Conservation (phyloP, 2,113 vertebrate species). For the Notechis scutatus region DNA sequence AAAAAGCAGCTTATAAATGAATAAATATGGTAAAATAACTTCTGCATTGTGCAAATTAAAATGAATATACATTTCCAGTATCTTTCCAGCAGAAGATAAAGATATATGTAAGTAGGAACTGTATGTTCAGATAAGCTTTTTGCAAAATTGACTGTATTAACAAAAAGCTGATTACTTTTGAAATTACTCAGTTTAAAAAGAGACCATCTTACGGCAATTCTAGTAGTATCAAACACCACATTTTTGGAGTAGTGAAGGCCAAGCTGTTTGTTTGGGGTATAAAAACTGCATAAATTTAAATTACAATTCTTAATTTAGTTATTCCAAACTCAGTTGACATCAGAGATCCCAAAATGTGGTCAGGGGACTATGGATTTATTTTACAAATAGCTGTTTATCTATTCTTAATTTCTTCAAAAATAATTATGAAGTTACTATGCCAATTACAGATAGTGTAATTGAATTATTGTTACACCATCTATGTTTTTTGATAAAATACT, state of each 20-base stretch:
- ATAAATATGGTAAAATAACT: background rate
- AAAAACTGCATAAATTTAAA: background rate
- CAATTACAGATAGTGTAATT: conserved; percentile 17
- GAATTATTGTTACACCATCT: background rate
- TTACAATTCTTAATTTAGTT: conserved; percentile 15
- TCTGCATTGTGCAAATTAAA: background rate
- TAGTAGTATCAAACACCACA: background rate
- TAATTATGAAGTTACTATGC: conserved; percentile 18
- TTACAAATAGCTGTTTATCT: background rate
- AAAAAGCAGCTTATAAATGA: background rate
- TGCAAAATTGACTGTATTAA: background rate
- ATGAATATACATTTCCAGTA: background rate
- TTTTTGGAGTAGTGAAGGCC: background rate
- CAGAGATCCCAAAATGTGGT: background rate
- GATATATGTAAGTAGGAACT: background rate
- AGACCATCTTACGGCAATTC: background rate
- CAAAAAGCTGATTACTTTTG: background rate
- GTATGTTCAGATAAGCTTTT: background rate
- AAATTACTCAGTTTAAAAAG: background rate
- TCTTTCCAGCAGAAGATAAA: background rate
- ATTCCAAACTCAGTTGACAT: conserved; percentile 8
- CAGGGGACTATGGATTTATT: conserved; percentile 2
- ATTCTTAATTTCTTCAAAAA: background rate
- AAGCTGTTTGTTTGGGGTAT: background rate
- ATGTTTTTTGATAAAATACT: no score